Evolutionary conservation across 2,888 invertebrate species (phyloP).

Genomic region (Apodemia duryi): DNA sequence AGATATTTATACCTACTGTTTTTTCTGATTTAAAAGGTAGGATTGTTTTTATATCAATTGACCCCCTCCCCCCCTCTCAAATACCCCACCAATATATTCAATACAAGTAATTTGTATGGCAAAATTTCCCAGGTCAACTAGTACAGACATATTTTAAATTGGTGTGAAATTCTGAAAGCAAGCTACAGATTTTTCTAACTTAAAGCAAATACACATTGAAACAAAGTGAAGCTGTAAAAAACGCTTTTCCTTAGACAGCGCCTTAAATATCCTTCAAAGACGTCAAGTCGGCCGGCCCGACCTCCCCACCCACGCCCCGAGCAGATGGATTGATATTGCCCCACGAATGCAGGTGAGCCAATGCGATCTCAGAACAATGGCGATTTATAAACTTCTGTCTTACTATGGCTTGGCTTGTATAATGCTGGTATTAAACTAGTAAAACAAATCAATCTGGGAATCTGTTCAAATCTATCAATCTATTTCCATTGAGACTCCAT

Average conservation of each 20-base stretch:
- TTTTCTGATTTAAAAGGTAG: too few species aligned
- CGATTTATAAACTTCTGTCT: slow-evolving; percentile 58
- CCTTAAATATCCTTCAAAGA: slow-evolving; percentile 61
- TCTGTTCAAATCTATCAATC: background rate
- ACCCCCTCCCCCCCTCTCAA: too few species aligned
- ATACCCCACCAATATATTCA: too few species aligned
- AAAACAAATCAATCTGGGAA: slow-evolving; percentile 13
- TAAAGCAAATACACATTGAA: background rate
- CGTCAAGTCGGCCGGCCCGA: slow-evolving; percentile 42
- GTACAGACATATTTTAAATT: too few species aligned
- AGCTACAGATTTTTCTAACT: too few species aligned
- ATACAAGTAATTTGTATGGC: too few species aligned
- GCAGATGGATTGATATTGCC: slow-evolving; percentile 73
- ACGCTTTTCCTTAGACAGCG: slow-evolving; percentile 18
- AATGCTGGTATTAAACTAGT: slow-evolving; percentile 11
- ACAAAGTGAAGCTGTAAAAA: slow-evolving; percentile 3
- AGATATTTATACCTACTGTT: too few species aligned
- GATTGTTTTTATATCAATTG: too few species aligned
- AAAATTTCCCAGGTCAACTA: too few species aligned
- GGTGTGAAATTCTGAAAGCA: too few species aligned
- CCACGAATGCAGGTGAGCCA: slow-evolving; percentile 67
- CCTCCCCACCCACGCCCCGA: slow-evolving; percentile 36
- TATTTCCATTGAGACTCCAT: background rate
- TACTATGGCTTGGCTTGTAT: slow-evolving; percentile 24
- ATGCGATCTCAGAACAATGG: slow-evolving; percentile 60